phyloP scores from a whole-genome alignment of 2,888 invertebrate species.

The Dryocosmus kuriphilus region DNA sequence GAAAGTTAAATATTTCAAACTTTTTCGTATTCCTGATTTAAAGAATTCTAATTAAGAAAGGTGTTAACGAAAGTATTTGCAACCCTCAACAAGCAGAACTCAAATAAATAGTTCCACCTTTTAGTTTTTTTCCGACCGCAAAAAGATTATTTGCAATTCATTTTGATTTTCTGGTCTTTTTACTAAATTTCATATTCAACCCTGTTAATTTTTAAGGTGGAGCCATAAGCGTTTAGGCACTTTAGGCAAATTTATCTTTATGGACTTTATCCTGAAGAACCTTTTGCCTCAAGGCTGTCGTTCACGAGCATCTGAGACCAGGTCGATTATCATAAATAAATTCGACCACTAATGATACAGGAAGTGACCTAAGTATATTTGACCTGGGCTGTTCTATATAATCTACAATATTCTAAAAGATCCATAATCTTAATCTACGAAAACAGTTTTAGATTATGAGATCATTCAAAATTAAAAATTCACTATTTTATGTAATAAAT shows the following conservation, averaged over 20 bases:
- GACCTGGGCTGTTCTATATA: neutral
- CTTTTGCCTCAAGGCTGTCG: neutral
- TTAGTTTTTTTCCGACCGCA: too few relatives aligned
- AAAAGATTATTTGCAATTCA: too few relatives aligned
- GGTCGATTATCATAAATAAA: constrained; percentile 13
- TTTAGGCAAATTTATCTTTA: constrained; percentile 10
- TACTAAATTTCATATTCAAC: constrained; percentile 19
- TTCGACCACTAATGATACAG: neutral
- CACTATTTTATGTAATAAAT: too few relatives aligned
- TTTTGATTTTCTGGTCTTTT: neutral
- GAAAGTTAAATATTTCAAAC: too few relatives aligned
- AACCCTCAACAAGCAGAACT: too few relatives aligned
- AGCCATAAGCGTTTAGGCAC: neutral
- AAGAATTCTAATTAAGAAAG: too few relatives aligned
- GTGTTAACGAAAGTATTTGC: too few relatives aligned
- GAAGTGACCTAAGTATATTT: neutral
- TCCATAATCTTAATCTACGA: neutral
- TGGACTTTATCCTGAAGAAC: neutral
- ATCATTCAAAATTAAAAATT: neutral
- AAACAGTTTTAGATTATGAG: neutral
- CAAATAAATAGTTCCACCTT: too few relatives aligned
- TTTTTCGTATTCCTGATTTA: too few relatives aligned
- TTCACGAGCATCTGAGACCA: neutral
- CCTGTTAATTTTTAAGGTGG: neutral
- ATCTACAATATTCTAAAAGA: neutral